These are phyloP conservation scores for Artibeus lituratus DNA, from an alignment of 2,797 vertebrate genomes.

Conservation along the genomic window DNA sequence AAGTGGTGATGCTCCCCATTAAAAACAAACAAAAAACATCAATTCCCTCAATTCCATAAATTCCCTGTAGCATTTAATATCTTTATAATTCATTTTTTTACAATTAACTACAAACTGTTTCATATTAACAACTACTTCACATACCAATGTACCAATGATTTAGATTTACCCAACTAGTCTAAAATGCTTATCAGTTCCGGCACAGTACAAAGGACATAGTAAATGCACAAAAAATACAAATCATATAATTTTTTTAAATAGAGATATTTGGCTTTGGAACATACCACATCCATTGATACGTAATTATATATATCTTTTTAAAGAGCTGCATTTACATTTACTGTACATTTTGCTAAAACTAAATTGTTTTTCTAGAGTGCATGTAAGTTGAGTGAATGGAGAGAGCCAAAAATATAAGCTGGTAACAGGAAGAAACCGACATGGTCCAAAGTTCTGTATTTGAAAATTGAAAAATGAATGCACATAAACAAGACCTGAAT, in stretches of 20 bases:
- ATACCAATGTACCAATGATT: background rate
- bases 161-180: background rate
- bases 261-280: background rate
- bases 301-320: background rate
- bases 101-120: slow-evolving; percentile 18
- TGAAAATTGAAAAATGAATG: slow-evolving; percentile 52
- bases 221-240: slow-evolving; percentile 8
- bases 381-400: background rate
- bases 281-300: background rate
- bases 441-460: slow-evolving; percentile 12
- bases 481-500: background rate
- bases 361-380: slow-evolving; percentile 12
- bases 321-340: background rate
- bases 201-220: background rate
- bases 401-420: background rate
- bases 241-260: background rate
- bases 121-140: slow-evolving; percentile 15
- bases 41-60: too few relatives aligned
- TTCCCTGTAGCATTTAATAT: background rate
- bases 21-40: slow-evolving; percentile 27
- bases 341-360: slow-evolving; percentile 7
- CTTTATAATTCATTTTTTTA: background rate
- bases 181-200: slow-evolving; percentile 9
- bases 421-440: slow-evolving; percentile 2
- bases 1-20: background rate